Evolutionary conservation across 2,797 vertebrate species (phyloP).

Genomic region (Psittacula derbiana): DNA sequence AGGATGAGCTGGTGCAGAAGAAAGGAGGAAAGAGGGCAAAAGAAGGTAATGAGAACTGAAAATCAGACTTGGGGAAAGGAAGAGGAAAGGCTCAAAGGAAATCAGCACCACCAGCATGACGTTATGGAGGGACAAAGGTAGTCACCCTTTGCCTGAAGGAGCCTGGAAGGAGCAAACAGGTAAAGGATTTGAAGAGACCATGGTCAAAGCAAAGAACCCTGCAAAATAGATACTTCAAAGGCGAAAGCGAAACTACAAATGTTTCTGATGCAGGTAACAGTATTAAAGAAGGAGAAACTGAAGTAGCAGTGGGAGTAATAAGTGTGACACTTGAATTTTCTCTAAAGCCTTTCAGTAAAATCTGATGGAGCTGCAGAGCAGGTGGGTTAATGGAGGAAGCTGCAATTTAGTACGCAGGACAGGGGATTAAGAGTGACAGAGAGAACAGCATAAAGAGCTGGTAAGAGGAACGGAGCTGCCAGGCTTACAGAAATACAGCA

Average conservation of each 20-base stretch:
- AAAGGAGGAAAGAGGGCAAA: background rate
- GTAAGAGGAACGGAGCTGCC: background rate
- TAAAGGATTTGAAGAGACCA: background rate
- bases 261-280: background rate
- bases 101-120: background rate
- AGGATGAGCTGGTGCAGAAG: background rate
- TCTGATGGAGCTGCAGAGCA: background rate
- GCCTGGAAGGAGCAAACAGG: background rate
- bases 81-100: background rate
- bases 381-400: background rate
- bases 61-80: background rate
- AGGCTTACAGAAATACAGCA: background rate
- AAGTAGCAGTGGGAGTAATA: background rate
- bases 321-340: background rate
- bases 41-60: background rate
- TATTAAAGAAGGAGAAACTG: background rate
- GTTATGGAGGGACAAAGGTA: accelerated
- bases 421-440: background rate
- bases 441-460: background rate
- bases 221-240: background rate
- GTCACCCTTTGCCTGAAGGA: background rate
- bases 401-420: background rate
- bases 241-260: background rate
- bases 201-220: background rate
- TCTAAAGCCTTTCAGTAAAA: background rate